Evolutionary conservation across 2,797 vertebrate species (phyloP), one percentile per base, ranked within the genome.

Genomic region (Acanthurus lineatus): DNA sequence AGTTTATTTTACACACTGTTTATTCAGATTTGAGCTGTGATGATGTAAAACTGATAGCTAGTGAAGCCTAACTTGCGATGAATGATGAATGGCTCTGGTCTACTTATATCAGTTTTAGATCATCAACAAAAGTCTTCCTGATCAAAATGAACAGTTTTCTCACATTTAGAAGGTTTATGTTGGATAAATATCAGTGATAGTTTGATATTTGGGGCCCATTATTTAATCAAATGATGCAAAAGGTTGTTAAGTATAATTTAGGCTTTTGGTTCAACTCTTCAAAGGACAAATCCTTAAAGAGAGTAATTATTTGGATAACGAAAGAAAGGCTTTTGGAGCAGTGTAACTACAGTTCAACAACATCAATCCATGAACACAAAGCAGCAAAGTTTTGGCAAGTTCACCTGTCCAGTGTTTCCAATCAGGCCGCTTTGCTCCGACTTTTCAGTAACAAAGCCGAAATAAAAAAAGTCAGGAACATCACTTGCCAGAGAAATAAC

Each of bases 371-470:
- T 44, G 57, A 76, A 72, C 35, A 69, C 68, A 74, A 73, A 79
- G 75, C 80, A 56, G 40, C 52, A 25, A 42, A 59, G 57, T 40
- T 56, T 47, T 75, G 73, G 79, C 63, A 16, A 2, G 6, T 32
- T 57, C 70, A 17, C 28, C 22, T 32, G 53, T 57, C 22, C 47
- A 58, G 40, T 38, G 60, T 81, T 80, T 77, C 69, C 49, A 76
- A 38, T 69, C 69, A 53, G 12, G 53, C 59, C 15, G 6, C 56
- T 65, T 54, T 47, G 68, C 32, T 88, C 72, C 57, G 82, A 82
- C 51, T 82, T 87, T 89, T 83, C 74, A 76, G 60, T 48, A 83
- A 84, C 77, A 58, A 79, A 45, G 32, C 5, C 32, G 75, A 83
- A 86, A 56, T 72, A 44, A 53, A 40, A 65, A 75, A 81, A 80